A percentile compares a stretch with the other conserved stretches of the same genome.
phyloP scores from a whole-genome alignment of 1,140 invertebrate genomes.

The Araneus ventricosus region DNA sequence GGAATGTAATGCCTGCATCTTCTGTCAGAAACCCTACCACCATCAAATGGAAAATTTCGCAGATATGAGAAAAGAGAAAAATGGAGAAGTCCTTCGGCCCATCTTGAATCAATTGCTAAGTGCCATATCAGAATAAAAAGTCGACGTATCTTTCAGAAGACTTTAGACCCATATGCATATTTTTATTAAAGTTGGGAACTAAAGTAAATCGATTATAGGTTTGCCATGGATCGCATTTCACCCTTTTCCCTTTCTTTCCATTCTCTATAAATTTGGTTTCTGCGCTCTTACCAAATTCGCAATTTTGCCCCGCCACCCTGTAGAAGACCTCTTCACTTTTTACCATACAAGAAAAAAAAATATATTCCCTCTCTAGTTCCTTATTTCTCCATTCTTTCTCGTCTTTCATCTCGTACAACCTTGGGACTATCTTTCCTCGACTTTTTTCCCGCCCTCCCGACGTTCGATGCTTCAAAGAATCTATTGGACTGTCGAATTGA shows the following conservation, averaged over 20 bases:
- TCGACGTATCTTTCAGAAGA: not conserved
- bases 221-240: not conserved
- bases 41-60: not conserved
- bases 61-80: not conserved
- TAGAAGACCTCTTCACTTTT: not conserved
- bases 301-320: not conserved
- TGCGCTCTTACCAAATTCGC: not conserved
- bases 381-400: conserved; percentile 5
- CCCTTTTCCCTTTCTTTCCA: not conserved
- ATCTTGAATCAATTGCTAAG: not conserved
- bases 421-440: not conserved
- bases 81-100: not conserved
- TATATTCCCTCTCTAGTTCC: not conserved
- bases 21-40: not conserved
- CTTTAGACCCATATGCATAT: not conserved
- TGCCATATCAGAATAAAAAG: not conserved
- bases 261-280: not conserved
- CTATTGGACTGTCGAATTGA: conserved; percentile 13
- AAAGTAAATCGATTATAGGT: not conserved
- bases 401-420: not conserved
- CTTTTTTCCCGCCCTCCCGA: not conserved
- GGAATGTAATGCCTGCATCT: not conserved
- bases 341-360: not conserved
- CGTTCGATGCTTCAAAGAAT: conserved; percentile 25
- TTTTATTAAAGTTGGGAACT: not conserved